Conservation (phyloP, 2,113 vertebrate genomes). For the Oxygymnocypris stewartii region DNA sequence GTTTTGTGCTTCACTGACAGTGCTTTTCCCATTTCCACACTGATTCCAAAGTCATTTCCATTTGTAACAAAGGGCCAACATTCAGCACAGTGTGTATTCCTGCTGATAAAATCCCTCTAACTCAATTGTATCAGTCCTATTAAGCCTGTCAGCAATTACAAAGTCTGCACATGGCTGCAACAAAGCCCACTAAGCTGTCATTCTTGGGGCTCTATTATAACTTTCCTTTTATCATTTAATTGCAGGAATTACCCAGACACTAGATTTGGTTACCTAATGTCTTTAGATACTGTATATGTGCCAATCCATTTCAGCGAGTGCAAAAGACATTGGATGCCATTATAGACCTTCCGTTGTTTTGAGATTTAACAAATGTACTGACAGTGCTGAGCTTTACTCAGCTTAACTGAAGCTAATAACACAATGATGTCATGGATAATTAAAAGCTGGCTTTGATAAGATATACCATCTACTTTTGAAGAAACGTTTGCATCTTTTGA, state of each 20-base stretch:
- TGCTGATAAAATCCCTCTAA: constrained; percentile 51
- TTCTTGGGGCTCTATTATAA: constrained; percentile 56
- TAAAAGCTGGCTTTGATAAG: constrained; percentile 21
- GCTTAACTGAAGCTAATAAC: constrained; percentile 22
- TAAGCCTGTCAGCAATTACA: constrained; percentile 56
- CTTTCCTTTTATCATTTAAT: constrained; percentile 65
- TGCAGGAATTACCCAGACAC: constrained; percentile 61
- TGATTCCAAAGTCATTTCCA: constrained; percentile 38
- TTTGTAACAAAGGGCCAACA: constrained; percentile 36
- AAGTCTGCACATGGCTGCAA: constrained; percentile 40
- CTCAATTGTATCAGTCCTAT: constrained; percentile 53
- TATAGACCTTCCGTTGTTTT: constrained; percentile 24
- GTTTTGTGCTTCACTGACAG: not conserved
- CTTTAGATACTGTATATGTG: constrained; percentile 51
- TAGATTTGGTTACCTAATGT: constrained; percentile 64
- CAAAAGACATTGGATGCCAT: constrained; percentile 50
- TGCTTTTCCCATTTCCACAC: not conserved
- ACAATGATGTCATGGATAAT: not conserved
- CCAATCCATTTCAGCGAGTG: not conserved
- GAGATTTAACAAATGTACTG: constrained; percentile 16
- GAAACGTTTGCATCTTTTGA: not conserved
- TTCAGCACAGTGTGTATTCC: constrained; percentile 36
- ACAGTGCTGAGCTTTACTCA: constrained; percentile 20
- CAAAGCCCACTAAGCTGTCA: constrained; percentile 55
- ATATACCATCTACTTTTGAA: not conserved